A percentile compares a stretch with the other conserved stretches of the same genome.
These are phyloP conservation scores for Camponotus fellah DNA, from an alignment of 2,888 invertebrate genomes.

Conservation along the genomic window DNA sequence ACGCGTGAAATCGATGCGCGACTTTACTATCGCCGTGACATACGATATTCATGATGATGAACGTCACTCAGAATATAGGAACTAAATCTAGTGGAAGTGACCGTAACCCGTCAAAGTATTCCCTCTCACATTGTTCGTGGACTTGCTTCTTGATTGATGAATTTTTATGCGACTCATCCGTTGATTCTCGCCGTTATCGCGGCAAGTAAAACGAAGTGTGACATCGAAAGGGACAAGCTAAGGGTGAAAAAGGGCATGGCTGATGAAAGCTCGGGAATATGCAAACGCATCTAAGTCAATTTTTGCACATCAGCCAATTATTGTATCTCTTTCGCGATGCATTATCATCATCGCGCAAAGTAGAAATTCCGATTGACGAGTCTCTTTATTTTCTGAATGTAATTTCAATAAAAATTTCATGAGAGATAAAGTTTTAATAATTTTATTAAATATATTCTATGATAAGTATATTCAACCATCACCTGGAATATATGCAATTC, in stretches of 20 bases:
- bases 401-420: background rate
- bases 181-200: slow-evolving; percentile 17
- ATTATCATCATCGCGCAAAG: background rate
- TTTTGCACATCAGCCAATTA: slow-evolving; percentile 66
- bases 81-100: slow-evolving; percentile 36
- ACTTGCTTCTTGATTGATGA: slow-evolving; percentile 53
- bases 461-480: background rate
- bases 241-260: slow-evolving; percentile 54
- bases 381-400: background rate
- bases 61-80: slow-evolving; percentile 19
- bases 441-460: background rate
- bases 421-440: background rate
- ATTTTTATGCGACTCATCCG: slow-evolving; percentile 64
- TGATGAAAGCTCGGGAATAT: slow-evolving; percentile 71
- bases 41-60: slow-evolving; percentile 27
- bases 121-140: slow-evolving; percentile 4
- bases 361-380: background rate
- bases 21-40: slow-evolving; percentile 21
- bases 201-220: slow-evolving; percentile 29
- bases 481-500: background rate
- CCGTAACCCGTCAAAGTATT: background rate
- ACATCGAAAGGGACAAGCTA: slow-evolving; percentile 35
- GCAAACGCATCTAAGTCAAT: slow-evolving; percentile 69
- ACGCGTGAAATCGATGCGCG: background rate
- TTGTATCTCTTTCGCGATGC: slow-evolving; percentile 1